These are phyloP conservation scores for Eremobia ochroleuca DNA, from an alignment of 2,888 invertebrate genomes.

Conservation along the genomic window DNA sequence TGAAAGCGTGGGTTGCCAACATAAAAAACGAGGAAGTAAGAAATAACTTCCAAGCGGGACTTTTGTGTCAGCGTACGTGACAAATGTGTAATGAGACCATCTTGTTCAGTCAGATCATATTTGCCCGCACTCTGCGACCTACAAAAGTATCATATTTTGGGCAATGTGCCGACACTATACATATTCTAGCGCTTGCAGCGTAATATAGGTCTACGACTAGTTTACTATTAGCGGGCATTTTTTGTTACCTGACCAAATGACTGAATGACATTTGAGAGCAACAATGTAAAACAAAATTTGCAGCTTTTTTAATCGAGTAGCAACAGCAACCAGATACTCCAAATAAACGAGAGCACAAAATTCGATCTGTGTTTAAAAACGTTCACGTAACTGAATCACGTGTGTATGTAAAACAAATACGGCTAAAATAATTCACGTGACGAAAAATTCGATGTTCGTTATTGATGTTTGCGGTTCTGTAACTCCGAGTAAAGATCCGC, in stretches of 20 bases:
- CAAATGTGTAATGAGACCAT: constrained; percentile 76
- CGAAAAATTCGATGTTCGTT: constrained; percentile 54
- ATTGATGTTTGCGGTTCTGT: constrained; percentile 62
- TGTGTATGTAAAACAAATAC: constrained; percentile 35
- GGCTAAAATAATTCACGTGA: constrained; percentile 32
- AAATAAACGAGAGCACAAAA: constrained; percentile 18
- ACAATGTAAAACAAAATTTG: constrained; percentile 6
- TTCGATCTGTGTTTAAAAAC: constrained; percentile 24
- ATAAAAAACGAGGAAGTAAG: constrained; percentile 61
- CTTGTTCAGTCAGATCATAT: constrained; percentile 67
- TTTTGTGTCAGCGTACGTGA: constrained; percentile 74
- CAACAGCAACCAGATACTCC: background rate
- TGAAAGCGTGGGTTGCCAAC: constrained; percentile 59
- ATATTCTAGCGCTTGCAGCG: constrained; percentile 18
- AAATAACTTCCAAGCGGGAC: constrained; percentile 62
- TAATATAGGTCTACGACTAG: constrained; percentile 12
- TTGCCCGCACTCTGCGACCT: constrained; percentile 54
- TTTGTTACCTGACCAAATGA: constrained; percentile 2
- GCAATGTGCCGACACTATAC: constrained; percentile 32
- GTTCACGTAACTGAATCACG: constrained; percentile 33
- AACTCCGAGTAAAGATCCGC: constrained; percentile 59
- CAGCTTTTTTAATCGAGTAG: constrained; percentile 28
- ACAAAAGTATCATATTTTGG: constrained; percentile 50
- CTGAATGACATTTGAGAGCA: constrained; percentile 10
- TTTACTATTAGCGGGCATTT: constrained; percentile 6